Conservation (phyloP, 2,113 vertebrate genomes). For the Microcebus griseorufus region DNA sequence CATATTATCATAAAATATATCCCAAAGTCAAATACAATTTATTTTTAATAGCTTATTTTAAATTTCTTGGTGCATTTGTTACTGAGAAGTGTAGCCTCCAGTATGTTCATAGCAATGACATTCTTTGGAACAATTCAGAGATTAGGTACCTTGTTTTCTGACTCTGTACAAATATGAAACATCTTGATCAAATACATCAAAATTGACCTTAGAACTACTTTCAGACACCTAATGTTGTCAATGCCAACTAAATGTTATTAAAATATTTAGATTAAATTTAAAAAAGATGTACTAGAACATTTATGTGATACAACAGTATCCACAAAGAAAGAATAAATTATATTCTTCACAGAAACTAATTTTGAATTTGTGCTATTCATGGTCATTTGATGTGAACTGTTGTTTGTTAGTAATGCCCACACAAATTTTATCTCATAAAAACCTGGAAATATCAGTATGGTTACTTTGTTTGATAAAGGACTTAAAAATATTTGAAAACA, state of each 20-base stretch:
- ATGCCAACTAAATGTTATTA: background rate
- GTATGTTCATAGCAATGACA: background rate
- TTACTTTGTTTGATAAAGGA: background rate
- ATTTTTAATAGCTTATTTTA: background rate
- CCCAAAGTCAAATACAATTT: background rate
- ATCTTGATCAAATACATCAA: background rate
- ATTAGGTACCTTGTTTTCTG: background rate
- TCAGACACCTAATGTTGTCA: background rate
- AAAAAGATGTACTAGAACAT: background rate
- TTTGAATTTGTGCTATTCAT: background rate
- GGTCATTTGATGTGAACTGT: background rate
- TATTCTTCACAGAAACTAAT: background rate
- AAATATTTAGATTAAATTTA: background rate
- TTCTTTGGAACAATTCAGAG: background rate
- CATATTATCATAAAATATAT: background rate
- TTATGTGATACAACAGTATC: background rate
- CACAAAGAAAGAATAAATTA: background rate
- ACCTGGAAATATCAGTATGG: background rate
- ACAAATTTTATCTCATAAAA: conserved; percentile 14
- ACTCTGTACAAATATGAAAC: background rate
- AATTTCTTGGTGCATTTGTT: background rate
- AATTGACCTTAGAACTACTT: background rate
- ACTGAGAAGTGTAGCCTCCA: background rate
- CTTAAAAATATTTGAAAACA: conserved; percentile 4
- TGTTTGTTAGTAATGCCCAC: background rate